phyloP scores from a whole-genome alignment of 1,140 invertebrate genomes.

The Mercenaria mercenaria region DNA sequence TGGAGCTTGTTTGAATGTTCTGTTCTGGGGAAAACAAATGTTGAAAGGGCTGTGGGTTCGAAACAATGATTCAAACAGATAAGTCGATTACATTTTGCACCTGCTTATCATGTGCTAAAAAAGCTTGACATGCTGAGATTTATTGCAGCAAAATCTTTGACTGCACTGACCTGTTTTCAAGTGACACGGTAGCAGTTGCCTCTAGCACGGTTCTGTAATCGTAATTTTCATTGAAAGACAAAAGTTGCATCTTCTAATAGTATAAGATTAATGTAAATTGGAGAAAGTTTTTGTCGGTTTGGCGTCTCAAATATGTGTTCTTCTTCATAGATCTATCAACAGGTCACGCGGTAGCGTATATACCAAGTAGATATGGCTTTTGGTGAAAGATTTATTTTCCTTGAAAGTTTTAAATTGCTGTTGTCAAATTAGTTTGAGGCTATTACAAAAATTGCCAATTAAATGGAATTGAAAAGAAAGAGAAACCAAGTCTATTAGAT shows the following conservation, averaged over 20 bases:
- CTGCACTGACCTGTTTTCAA: background rate
- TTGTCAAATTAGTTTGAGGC: constrained; percentile 22
- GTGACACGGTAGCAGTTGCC: background rate
- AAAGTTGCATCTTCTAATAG: background rate
- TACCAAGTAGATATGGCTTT: constrained; percentile 18
- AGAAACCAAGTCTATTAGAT: background rate
- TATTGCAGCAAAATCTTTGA: background rate
- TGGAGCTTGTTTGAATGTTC: background rate
- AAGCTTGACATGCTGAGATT: background rate
- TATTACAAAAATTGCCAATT: constrained; percentile 28
- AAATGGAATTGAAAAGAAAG: background rate
- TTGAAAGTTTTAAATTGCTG: constrained; percentile 24
- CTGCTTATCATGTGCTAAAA: background rate
- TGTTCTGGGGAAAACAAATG: background rate
- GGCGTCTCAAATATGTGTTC: constrained; percentile 35
- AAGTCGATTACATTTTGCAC: background rate
- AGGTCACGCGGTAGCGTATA: constrained; percentile 20
- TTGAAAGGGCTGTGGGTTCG: background rate
- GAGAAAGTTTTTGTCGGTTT: background rate
- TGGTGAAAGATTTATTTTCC: constrained; percentile 32
- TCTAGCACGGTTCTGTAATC: background rate
- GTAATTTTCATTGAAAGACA: constrained; percentile 15
- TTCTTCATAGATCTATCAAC: constrained; percentile 22
- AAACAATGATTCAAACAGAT: constrained; percentile 3
- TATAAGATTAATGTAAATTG: constrained; percentile 11